Percentiles rank a stretch among this genome's conserved stretches.
Evolutionary conservation across 2,888 invertebrate genomes (phyloP).

Genomic region (Mythimna ferrago): DNA sequence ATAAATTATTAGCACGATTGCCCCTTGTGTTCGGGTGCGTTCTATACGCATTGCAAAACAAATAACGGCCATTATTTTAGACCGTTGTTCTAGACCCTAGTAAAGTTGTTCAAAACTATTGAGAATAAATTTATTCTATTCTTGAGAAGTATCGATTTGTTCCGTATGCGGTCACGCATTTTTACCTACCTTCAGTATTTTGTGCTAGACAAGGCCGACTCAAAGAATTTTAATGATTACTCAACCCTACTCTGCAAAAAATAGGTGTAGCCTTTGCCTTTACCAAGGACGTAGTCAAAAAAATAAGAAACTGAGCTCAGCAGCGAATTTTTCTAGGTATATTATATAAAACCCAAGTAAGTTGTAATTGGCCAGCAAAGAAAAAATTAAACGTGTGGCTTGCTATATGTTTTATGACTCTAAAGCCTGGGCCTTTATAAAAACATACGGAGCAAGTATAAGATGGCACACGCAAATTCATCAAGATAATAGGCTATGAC

Average conservation of each 20-base stretch:
- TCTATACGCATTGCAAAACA: conserved; percentile 35
- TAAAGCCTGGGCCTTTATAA: conserved; percentile 9
- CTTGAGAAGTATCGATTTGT: conserved; percentile 46
- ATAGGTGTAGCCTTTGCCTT: conserved; percentile 32
- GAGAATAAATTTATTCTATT: neutral
- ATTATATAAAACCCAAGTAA: no score
- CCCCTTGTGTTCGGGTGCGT: conserved; percentile 11
- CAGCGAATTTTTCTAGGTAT: no score
- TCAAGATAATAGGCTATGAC: conserved; percentile 58
- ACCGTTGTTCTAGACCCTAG: conserved; percentile 29
- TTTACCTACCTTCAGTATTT: conserved; percentile 43
- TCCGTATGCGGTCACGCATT: conserved; percentile 48
- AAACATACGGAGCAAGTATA: conserved; percentile 18
- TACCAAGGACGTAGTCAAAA: conserved; percentile 20
- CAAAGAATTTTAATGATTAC: conserved; percentile 42
- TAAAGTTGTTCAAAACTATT: conserved; percentile 24
- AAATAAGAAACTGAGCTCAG: conserved; percentile 7
- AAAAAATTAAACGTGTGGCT: neutral
- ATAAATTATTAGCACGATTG: conserved; percentile 37
- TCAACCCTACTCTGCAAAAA: conserved; percentile 45
- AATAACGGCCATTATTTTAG: conserved; percentile 37
- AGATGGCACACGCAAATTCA: conserved; percentile 38
- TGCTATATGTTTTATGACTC: conserved; percentile 2
- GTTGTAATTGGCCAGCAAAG: neutral
- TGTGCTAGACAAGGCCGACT: conserved; percentile 34